Evolutionary conservation across 1,140 invertebrate species (phyloP), one percentile per base, ranked within the genome.

Genomic region (Diachasma alloeum): DNA sequence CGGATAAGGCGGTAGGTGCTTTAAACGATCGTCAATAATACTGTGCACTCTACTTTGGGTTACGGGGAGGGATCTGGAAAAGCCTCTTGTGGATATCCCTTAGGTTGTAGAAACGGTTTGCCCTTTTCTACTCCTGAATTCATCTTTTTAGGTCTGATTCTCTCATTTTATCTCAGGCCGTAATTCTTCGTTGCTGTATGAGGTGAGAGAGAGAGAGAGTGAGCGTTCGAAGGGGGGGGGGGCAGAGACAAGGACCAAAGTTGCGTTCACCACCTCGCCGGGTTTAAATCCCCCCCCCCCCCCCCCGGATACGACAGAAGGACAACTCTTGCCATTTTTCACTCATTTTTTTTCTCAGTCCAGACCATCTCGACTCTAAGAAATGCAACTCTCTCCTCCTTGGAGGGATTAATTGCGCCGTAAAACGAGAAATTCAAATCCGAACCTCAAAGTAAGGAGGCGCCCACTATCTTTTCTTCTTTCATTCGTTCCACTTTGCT

Each of bases 351-450:
- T 26, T 71, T n/a, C 44, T 79, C 53, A 9, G 13, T 31, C 48
- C 11, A 24, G 24, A 53, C 48, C 48, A n/a, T 48, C 26, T 17
- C 74, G 69, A 69, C 31, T 66, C 42, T 39, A 44, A 74, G 72
- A 74, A 74, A 74, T 67, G 72, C 72, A 74, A 67, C 53, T 74
- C 70, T 48, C 48, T 36, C 5, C 19, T 63, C 59, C 59, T 63
- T 63, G 44, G 72, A 39, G 72, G 71, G 67, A 75, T 75, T 75
- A 75, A 75, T 75, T 75, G 74, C 63, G 63, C 67, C 74, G 74
- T 75, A 75, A 69, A 75, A 75, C 66, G 39, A 44, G 59, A 39
- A 46, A 75, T 75, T 75, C 74, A 75, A 69, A 75, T 75, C 63
- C 42, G 48, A 48, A 37, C 74, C 66, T 75, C 74, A 75, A 75